A percentile compares a stretch with the other conserved stretches of the same genome.
Evolutionary conservation across 2,888 invertebrate species (phyloP).

Genomic region (Cerceris rybyensis): DNA sequence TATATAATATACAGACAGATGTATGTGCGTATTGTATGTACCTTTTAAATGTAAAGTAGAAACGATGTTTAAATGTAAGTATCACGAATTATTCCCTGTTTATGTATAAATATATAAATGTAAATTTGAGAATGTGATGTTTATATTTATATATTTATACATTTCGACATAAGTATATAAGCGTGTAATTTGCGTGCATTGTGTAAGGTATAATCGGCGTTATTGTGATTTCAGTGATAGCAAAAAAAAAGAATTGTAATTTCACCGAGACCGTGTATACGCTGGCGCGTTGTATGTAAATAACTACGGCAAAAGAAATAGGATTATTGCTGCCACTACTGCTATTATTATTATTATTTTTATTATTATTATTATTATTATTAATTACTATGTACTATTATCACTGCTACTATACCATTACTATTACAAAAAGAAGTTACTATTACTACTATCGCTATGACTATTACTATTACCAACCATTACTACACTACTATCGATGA

Average conservation of each 20-base stretch:
- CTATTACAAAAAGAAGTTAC: slow-evolving; percentile 20
- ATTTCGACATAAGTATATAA: slow-evolving; percentile 11
- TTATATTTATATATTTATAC: too few species aligned
- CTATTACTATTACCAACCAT: slow-evolving; percentile 46
- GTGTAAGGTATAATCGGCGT: slow-evolving; percentile 48
- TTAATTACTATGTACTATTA: slow-evolving; percentile 39
- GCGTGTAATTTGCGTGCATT: slow-evolving; percentile 25
- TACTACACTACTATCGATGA: slow-evolving; percentile 45
- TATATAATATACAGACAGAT: background rate
- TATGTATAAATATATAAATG: slow-evolving; percentile 45
- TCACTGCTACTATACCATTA: slow-evolving; percentile 32
- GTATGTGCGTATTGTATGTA: slow-evolving; percentile 70
- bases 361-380: slow-evolving; percentile 46
- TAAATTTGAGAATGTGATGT: slow-evolving; percentile 37
- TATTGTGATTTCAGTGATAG: slow-evolving; percentile 23
- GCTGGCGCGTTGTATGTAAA: slow-evolving; percentile 42
- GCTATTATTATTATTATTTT: slow-evolving; percentile 46
- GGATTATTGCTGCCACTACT: slow-evolving; percentile 52
- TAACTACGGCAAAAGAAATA: slow-evolving; percentile 43
- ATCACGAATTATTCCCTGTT: slow-evolving; percentile 45
- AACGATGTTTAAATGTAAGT: slow-evolving; percentile 55
- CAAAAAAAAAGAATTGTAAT: too few species aligned
- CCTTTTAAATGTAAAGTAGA: slow-evolving; percentile 60
- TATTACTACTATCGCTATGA: slow-evolving; percentile 56
- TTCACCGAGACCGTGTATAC: background rate